Percentiles rank a stretch among this genome's conserved stretches.
phyloP scores from a whole-genome alignment of 2,888 invertebrate genomes.

The Lysandra coridon region DNA sequence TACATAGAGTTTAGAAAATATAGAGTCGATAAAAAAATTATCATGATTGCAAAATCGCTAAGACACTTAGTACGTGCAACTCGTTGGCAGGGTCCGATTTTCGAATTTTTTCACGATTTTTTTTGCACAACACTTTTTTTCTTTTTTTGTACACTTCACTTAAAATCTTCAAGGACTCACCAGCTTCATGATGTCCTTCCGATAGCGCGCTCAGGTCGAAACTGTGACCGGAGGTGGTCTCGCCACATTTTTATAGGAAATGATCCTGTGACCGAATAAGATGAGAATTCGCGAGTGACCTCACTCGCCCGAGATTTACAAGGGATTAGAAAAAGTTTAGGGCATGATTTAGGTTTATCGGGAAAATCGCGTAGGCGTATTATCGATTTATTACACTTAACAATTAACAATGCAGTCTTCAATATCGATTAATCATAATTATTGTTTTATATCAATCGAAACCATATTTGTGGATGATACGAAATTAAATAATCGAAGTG shows the following conservation, averaged over 20 bases:
- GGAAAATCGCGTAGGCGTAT: not conserved
- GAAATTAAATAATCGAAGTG: not conserved
- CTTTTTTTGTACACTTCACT: conserved; percentile 49
- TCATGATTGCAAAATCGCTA: not conserved
- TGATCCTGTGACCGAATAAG: conserved; percentile 60
- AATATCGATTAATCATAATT: not conserved
- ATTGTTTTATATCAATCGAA: conserved; percentile 9
- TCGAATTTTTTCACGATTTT: conserved; percentile 29
- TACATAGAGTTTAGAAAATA: conserved; percentile 1
- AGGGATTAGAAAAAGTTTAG: conserved; percentile 41
- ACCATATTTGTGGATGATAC: not conserved
- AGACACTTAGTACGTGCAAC: not conserved
- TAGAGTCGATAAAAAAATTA: not conserved
- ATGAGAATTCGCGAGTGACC: conserved; percentile 63
- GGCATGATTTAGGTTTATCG: not conserved
- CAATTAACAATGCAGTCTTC: not conserved
- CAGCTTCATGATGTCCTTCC: conserved; percentile 77
- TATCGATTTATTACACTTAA: not conserved
- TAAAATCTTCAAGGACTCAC: conserved; percentile 68
- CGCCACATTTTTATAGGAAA: conserved; percentile 68
- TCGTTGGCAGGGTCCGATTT: not conserved
- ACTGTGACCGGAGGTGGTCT: conserved; percentile 67
- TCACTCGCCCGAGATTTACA: conserved; percentile 48
- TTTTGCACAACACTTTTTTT: conserved; percentile 36
- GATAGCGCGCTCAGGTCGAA: conserved; percentile 58